A percentile compares a stretch with the other conserved stretches of the same genome.
Evolutionary conservation across 2,888 invertebrate genomes (phyloP).

Genomic region (Orthosia incerta): DNA sequence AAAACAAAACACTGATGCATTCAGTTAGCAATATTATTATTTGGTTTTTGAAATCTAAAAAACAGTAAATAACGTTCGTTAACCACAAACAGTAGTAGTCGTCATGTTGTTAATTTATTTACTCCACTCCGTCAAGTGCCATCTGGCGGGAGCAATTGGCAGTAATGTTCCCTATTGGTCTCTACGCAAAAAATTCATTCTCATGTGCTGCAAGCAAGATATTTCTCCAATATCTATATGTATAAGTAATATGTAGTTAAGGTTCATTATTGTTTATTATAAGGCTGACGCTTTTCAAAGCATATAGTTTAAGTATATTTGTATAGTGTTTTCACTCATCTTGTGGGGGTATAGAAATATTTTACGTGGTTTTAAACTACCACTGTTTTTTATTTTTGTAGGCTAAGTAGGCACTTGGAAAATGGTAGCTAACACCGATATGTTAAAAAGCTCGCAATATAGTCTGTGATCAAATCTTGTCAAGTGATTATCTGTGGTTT

Average conservation of each 20-base stretch:
- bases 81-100: too few relatives aligned
- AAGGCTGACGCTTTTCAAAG: constrained; percentile 82
- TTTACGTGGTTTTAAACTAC: constrained; percentile 9
- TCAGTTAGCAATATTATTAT: too few relatives aligned
- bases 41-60: too few relatives aligned
- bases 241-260: constrained; percentile 66
- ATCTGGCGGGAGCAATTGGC: too few relatives aligned
- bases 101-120: too few relatives aligned
- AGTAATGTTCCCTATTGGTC: too few relatives aligned
- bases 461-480: not conserved
- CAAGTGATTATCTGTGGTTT: not conserved
- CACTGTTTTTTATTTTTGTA: not conserved
- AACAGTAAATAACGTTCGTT: too few relatives aligned
- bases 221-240: constrained; percentile 62
- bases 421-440: not conserved
- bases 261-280: constrained; percentile 73
- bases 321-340: constrained; percentile 43
- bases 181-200: not conserved
- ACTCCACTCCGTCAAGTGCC: too few relatives aligned
- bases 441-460: not conserved
- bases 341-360: constrained; percentile 50
- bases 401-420: not conserved
- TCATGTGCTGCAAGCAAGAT: constrained; percentile 34
- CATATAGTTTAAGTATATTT: constrained; percentile 71
- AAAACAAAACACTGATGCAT: too few relatives aligned